Percentiles rank a stretch among this genome's conserved stretches.
These are phyloP conservation scores for Ellobium chinense DNA, from an alignment of 2,888 invertebrate genomes.

Conservation along the genomic window DNA sequence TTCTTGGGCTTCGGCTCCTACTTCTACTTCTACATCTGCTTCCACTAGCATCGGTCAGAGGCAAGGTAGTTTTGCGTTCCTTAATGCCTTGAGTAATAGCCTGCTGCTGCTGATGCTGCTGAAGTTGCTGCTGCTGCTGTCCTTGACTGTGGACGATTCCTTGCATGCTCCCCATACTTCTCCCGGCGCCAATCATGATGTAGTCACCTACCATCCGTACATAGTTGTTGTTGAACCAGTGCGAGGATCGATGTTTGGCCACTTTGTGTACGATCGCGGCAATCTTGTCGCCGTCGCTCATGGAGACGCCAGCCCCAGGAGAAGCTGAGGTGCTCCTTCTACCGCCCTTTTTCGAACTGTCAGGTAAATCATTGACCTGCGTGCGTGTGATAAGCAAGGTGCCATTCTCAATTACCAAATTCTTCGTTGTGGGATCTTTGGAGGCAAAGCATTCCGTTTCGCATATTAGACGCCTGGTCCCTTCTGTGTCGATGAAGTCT, in stretches of 20 bases:
- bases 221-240: neutral
- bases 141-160: neutral
- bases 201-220: conserved; percentile 18
- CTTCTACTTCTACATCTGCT: no score
- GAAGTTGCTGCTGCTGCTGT: neutral
- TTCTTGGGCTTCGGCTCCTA: no score
- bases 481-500: neutral
- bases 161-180: neutral
- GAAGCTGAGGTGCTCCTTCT: neutral
- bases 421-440: conserved; percentile 2
- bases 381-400: neutral
- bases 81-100: no score
- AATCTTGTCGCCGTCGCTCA: neutral
- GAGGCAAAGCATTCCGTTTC: conserved; percentile 31
- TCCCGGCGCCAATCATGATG: neutral
- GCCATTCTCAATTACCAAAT: conserved; percentile 13
- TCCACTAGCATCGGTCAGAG: no score
- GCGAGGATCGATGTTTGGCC: neutral
- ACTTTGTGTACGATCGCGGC: neutral
- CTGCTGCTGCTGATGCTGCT: neutral
- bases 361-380: neutral
- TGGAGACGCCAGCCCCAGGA: neutral
- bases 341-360: neutral
- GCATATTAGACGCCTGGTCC: conserved; percentile 23
- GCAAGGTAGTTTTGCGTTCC: no score